Evolutionary conservation across 2,888 invertebrate genomes (phyloP).

Genomic region (Epirrhoe tristata): DNA sequence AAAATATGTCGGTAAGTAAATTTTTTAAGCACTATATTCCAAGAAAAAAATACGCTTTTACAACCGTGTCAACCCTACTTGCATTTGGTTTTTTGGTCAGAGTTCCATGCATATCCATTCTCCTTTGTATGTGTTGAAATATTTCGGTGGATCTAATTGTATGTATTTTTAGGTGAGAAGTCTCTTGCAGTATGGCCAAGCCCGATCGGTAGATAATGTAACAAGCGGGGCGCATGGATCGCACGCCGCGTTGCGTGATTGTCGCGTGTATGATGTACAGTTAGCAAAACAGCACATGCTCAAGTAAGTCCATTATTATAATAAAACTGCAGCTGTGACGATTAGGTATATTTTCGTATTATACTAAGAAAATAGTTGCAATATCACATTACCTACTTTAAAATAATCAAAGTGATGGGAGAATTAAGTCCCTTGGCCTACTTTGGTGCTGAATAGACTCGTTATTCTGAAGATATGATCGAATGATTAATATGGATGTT

Average conservation of each 20-base stretch:
- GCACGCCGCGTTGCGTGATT: conserved; percentile 52
- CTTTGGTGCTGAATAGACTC: background rate
- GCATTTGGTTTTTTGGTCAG: background rate
- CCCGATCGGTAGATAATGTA: conserved; percentile 23
- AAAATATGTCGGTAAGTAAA: too few relatives aligned
- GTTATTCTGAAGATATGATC: background rate
- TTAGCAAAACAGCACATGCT: conserved; percentile 39
- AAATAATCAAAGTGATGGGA: background rate
- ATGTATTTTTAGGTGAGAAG: conserved; percentile 13
- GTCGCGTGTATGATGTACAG: conserved; percentile 48
- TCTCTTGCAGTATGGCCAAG: conserved; percentile 37
- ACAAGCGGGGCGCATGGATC: conserved; percentile 47
- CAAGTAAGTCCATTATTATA: background rate
- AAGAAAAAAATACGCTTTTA: too few relatives aligned
- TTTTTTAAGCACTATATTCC: too few relatives aligned
- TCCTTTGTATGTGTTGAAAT: background rate
- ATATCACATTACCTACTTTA: background rate
- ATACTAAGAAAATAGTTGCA: background rate
- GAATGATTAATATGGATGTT: background rate
- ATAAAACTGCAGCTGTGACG: conserved; percentile 3
- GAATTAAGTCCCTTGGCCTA: background rate
- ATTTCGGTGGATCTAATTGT: background rate
- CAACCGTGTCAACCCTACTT: too few relatives aligned
- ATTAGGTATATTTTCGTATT: conserved; percentile 10
- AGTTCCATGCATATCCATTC: background rate